These are phyloP conservation scores for Morinoia aosen DNA, from an alignment of 2,888 invertebrate species.

Conservation along the genomic window DNA sequence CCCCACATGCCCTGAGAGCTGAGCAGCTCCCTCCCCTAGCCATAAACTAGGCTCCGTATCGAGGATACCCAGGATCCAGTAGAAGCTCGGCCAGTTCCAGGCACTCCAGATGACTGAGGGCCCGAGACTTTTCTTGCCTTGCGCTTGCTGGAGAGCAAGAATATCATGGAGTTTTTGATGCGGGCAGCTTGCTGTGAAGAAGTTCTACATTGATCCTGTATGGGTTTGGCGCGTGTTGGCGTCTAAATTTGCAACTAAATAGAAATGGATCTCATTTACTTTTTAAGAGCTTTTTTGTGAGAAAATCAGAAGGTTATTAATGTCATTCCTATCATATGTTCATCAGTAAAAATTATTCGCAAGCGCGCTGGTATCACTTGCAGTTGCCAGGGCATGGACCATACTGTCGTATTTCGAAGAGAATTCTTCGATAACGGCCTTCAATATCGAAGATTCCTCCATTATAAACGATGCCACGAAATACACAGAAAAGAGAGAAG, in stretches of 20 bases:
- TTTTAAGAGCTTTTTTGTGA: too few relatives aligned
- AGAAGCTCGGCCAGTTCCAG: background rate
- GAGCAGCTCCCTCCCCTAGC: background rate
- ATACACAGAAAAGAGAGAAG: background rate
- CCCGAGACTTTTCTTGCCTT: background rate
- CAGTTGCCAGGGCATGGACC: background rate
- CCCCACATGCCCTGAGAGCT: background rate
- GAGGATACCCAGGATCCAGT: background rate
- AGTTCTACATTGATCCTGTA: too few relatives aligned
- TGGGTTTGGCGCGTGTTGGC: too few relatives aligned
- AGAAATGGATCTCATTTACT: too few relatives aligned
- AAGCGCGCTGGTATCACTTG: background rate
- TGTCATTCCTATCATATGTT: too few relatives aligned
- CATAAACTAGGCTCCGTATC: background rate
- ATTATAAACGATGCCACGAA: background rate
- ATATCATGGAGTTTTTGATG: too few relatives aligned
- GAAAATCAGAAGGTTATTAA: too few relatives aligned
- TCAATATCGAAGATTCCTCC: background rate
- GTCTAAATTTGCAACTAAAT: too few relatives aligned
- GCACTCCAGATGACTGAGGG: background rate
- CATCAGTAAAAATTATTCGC: background rate
- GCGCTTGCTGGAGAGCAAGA: too few relatives aligned
- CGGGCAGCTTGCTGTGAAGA: too few relatives aligned
- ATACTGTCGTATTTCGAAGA: background rate
- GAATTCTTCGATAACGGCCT: background rate